Base-by-base conservation (phyloP, 1,140 invertebrate genomes). In the Phenacoccus solenopsis region DNA sequence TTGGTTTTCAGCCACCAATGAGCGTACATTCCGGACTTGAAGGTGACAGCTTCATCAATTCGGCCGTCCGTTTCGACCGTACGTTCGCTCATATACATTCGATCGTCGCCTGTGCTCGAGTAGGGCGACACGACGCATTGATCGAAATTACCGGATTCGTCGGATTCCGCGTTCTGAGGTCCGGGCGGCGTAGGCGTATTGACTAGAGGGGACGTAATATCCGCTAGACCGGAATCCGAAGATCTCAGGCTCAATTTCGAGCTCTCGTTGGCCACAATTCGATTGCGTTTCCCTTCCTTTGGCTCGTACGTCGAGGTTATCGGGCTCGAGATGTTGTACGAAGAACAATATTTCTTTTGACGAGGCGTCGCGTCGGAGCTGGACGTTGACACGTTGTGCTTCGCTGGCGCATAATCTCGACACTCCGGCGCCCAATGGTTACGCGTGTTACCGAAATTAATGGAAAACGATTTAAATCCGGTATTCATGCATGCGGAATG, bases 1-100 rank as follows among this genome's bases (percentile, higher is more conserved):
- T 88, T 86, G 77, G 88, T 89, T 84, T 93, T 93, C 79, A 92
- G 86, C 90, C 90, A 93, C 91, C 91, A 93, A 80, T 93, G 90
- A 72, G 90, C 90, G 78, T 93, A 93, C 77, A 93, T 81, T 74
- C 89, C 89, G 25, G 90, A 91, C 30, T 87, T 86, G 79, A 92
- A 74, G 69, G 72, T 75, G 71, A 79, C 79, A 70, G 73, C 56
- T 79, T 78, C 68, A 73, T 75, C 0, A 76, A 78, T 80, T 69
- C 73, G 75, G 67, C 79, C 78, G 70, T 77, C 73, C 13, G 59
- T 64, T 25, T 64, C 59, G 25, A 64, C 2, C 7, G 22, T 24
- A 24, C 25, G 59, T 16, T 64, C 13, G 3, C 10, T 16, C 4
- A 3, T 27, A 16, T 64, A 64, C 59, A 74, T 27, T 80, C 25